These are phyloP conservation scores for Allolobophora icterica DNA, from an alignment of 2,888 invertebrate genomes.

Conservation along the genomic window DNA sequence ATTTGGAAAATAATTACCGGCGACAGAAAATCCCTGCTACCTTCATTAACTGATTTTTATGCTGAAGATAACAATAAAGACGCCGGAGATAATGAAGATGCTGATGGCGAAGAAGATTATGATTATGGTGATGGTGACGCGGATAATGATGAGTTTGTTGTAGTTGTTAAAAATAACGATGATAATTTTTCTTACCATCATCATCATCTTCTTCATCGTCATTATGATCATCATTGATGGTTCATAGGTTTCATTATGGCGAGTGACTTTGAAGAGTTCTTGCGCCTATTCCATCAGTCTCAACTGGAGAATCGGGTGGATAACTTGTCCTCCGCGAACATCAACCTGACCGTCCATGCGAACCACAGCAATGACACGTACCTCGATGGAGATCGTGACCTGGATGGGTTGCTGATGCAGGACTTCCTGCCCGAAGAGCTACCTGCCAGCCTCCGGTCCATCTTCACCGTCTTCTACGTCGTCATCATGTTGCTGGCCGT, in stretches of 20 bases:
- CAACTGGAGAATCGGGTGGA: neutral
- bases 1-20: too few relatives aligned
- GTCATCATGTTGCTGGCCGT: slow-evolving; percentile 46
- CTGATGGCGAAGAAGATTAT: too few relatives aligned
- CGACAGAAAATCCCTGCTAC: too few relatives aligned
- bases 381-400: neutral
- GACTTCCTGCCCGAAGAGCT: slow-evolving; percentile 24
- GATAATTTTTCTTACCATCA: neutral
- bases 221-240: neutral
- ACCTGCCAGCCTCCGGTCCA: neutral
- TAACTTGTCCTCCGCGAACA: neutral
- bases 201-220: neutral
- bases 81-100: too few relatives aligned
- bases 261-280: neutral
- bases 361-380: neutral
- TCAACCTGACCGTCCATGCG: neutral
- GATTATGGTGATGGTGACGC: too few relatives aligned
- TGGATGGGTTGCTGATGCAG: neutral
- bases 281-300: neutral
- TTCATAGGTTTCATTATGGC: neutral
- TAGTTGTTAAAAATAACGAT: neutral
- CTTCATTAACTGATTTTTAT: too few relatives aligned
- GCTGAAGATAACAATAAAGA: too few relatives aligned
- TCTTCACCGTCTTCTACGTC: slow-evolving; percentile 31
- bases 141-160: too few relatives aligned